These are phyloP conservation scores for rabbit (Oryctolagus cuniculus) DNA, from an alignment of 2,113 vertebrate genomes.

Conservation along the genomic window mOryCun1.1 NC_091450.1:38331001-38331500, in stretches of 20 bases:
- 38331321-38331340: slow-evolving; percentile 61
- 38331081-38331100: no score
- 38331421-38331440: slow-evolving; percentile 81
- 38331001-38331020: not conserved
- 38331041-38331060: rapidly evolving
- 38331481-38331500: slow-evolving; percentile 87
- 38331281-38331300: slow-evolving; percentile 55
- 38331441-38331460: slow-evolving; percentile 81
- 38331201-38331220: slow-evolving; percentile 80
- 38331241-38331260: slow-evolving; percentile 82
- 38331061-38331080: not conserved
- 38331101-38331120: not conserved
- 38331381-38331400: slow-evolving; percentile 82
- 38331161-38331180: slow-evolving; percentile 71
- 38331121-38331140: not conserved
- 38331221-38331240: slow-evolving; percentile 83
- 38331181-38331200: slow-evolving; percentile 82
- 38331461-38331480: slow-evolving; percentile 85
- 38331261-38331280: slow-evolving; percentile 67
- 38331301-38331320: slow-evolving; percentile 78
- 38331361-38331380: slow-evolving; percentile 82
- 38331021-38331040: not conserved
- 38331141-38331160: slow-evolving; percentile 50
- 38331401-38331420: slow-evolving; percentile 76
- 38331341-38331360: slow-evolving; percentile 67